These are phyloP conservation scores for Xylota sylvarum DNA, from an alignment of 2,888 invertebrate genomes.

Conservation along the genomic window DNA sequence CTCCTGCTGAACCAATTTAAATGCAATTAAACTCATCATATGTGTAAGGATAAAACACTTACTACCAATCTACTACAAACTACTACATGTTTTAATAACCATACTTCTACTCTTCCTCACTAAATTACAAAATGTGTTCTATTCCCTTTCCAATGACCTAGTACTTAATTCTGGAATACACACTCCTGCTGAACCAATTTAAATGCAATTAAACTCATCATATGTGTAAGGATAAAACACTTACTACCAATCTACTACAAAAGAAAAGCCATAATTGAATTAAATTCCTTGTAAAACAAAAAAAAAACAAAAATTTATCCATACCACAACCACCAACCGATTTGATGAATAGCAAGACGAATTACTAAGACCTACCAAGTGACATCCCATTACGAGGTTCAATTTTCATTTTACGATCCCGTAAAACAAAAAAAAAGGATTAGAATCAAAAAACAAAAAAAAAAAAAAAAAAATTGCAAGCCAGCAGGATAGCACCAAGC, in stretches of 20 bases:
- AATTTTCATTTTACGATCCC: constrained; percentile 39
- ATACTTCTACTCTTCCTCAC: no score
- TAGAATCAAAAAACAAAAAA: constrained; percentile 22
- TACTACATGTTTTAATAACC: no score
- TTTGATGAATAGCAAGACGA: constrained; percentile 11
- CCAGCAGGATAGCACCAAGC: constrained; percentile 14
- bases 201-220: not conserved
- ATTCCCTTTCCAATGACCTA: not conserved
- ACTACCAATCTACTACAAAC: not conserved
- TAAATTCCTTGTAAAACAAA: not conserved
- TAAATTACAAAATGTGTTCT: no score
- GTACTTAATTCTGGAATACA: not conserved
- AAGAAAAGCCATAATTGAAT: not conserved
- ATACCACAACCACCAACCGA: not conserved
- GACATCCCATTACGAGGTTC: constrained; percentile 41
- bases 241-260: not conserved
- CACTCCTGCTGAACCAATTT: constrained; percentile 3
- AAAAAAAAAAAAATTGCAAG: constrained; percentile 37
- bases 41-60: not conserved
- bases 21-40: not conserved
- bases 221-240: not conserved
- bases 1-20: constrained; percentile 5
- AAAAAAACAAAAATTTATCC: not conserved
- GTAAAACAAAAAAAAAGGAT: constrained; percentile 26
- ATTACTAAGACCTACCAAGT: constrained; percentile 10